Percentiles rank a stretch among this genome's conserved stretches.
phyloP scores from a whole-genome alignment of 2,888 invertebrate species.

The Pyrrhosoma nymphula region DNA sequence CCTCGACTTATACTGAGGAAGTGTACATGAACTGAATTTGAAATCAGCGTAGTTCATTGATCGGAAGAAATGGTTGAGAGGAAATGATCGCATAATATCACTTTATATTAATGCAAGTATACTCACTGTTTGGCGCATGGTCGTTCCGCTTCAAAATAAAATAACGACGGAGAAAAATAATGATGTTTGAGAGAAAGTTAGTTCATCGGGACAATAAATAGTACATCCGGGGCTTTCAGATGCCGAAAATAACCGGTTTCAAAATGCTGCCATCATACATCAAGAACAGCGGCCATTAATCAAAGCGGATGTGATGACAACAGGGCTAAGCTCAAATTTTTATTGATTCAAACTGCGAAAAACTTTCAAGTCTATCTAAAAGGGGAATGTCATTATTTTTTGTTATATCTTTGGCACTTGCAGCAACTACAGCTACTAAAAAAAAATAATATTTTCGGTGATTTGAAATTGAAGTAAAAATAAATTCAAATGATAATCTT shows the following conservation, averaged over 20 bases:
- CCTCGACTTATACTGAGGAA: not conserved
- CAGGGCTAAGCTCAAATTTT: too few species aligned
- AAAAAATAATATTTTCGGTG: too few species aligned
- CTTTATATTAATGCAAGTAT: not conserved
- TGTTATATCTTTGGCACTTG: too few species aligned
- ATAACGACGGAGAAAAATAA: not conserved
- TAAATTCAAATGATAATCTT: too few species aligned
- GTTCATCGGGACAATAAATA: not conserved
- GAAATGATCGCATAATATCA: not conserved
- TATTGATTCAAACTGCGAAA: too few species aligned
- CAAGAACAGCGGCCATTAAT: not conserved
- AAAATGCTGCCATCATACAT: not conserved
- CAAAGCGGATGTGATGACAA: not conserved
- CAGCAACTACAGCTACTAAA: too few species aligned
- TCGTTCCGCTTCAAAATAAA: not conserved
- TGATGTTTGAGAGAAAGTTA: not conserved
- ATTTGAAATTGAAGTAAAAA: too few species aligned
- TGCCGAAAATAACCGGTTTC: not conserved
- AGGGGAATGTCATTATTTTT: too few species aligned
- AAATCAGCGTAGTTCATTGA: not conserved
- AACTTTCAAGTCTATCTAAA: too few species aligned
- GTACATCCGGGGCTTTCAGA: not conserved
- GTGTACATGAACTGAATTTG: not conserved
- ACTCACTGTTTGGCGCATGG: not conserved
- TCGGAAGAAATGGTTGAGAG: not conserved